Conservation (phyloP, 2,797 vertebrate species). For the Poecilia picta region DNA sequence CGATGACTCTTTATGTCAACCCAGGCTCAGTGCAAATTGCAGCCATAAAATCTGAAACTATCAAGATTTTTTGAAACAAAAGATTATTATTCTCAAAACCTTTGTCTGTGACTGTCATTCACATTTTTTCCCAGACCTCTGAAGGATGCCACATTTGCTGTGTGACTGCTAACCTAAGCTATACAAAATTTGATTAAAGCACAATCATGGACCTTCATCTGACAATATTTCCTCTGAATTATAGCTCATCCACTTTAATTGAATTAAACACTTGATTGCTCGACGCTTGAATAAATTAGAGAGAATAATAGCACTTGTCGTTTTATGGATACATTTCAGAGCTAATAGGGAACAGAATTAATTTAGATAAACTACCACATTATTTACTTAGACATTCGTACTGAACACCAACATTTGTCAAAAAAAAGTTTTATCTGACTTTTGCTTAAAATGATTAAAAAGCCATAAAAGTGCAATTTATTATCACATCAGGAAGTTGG, state of each 20-base stretch:
- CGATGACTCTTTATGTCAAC: neutral
- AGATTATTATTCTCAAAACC: neutral
- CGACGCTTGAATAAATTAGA: slow-evolving; percentile 43
- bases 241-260: slow-evolving; percentile 34
- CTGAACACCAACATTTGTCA: slow-evolving; percentile 6
- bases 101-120: neutral
- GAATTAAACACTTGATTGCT: slow-evolving; percentile 45
- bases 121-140: neutral
- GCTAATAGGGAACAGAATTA: slow-evolving; percentile 37
- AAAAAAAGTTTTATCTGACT: slow-evolving; percentile 13
- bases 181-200: slow-evolving; percentile 2
- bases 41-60: no score
- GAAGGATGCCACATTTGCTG: neutral
- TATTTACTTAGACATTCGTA: slow-evolving; percentile 29
- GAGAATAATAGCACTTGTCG: slow-evolving; percentile 31
- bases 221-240: slow-evolving; percentile 35
- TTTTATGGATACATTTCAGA: slow-evolving; percentile 55
- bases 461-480: neutral
- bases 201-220: slow-evolving; percentile 7
- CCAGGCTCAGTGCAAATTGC: neutral
- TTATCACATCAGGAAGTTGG: neutral
- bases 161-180: neutral
- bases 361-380: slow-evolving; percentile 19
- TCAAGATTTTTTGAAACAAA: no score
- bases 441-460: neutral